Base-by-base conservation (phyloP, 2,113 vertebrate species). In the Cryptomyrus ogoouensis region DNA sequence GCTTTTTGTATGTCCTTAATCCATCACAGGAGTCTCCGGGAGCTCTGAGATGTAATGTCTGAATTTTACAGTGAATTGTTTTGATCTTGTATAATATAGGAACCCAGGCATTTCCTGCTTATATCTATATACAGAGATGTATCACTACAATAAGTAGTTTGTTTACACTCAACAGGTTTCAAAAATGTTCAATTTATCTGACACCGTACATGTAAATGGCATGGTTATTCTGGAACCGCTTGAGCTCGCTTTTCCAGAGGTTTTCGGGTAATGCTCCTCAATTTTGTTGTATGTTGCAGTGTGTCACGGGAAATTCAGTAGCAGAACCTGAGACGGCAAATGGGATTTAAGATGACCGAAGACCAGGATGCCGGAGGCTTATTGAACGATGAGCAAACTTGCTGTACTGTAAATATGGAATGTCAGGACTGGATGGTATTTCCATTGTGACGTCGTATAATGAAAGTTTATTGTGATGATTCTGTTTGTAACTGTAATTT, bases 381-480 rank as follows among this genome's bases (percentile, higher is more conserved):
- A 44, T 53, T 70, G 52, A 52, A 84, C 50, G 74, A 84, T 15
- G 47, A 88, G 87, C 74, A 50, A 89, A 50, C 27, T 80, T 49
- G 88, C 74, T 89, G 70, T 50, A 89, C 87, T 90, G 90, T 90
- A 90, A 39, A 88, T 90, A 90, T 35, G 83, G 70, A 89, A 66
- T 89, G 77, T 88, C 7, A 24, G 74, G 87, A 89, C 87, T 83
- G 90, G 87, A 50, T 80, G 70, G 80, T 27, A 35, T 88, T 83
- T 88, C 50, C 62, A 56, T 90, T 83, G 53, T 90, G 88, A 77
- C n/a, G 46, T 50, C 42, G 88, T 90, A 85, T 80, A 90, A 31
- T 84, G 85, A 88, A 92, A 94, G 96, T 89, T 90, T 88, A 90
- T 88, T 49, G 90, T 90, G 90, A 58, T 83, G 74, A 85, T 74